Conservation (phyloP, 2,888 invertebrate species). For the Mesochorus sp. region DNA sequence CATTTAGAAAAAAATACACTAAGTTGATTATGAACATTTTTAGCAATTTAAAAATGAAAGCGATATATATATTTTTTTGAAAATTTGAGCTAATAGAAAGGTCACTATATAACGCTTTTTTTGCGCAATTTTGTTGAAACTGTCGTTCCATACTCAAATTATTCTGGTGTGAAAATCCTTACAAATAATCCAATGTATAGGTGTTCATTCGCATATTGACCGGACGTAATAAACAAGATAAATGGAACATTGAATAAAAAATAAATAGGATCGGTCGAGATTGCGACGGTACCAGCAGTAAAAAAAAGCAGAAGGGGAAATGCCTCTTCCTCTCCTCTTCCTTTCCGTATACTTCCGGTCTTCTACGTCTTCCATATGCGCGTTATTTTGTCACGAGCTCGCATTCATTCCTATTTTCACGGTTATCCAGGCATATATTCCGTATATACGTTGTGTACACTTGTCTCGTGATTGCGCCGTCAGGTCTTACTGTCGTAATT, state of each 20-base stretch:
- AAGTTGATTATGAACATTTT: no score
- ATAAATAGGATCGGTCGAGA: conserved; percentile 55
- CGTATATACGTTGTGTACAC: conserved; percentile 15
- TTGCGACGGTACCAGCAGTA: conserved; percentile 11
- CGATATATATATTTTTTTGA: not conserved
- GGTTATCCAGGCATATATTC: conserved; percentile 12
- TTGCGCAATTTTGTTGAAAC: not conserved
- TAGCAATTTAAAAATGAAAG: not conserved
- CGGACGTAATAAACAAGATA: conserved; percentile 51
- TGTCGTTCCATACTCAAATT: not conserved
- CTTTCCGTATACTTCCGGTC: conserved; percentile 46
- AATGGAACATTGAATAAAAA: conserved; percentile 53
- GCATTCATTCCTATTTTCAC: conserved; percentile 27
- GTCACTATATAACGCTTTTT: not conserved
- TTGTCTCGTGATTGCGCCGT: conserved; percentile 71
- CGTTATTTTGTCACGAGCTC: conserved; percentile 50
- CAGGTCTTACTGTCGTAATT: conserved; percentile 51
- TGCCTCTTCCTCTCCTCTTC: conserved; percentile 52
- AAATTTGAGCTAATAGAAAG: not conserved
- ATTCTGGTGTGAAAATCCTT: no score
- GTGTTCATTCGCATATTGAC: not conserved
- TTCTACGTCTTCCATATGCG: conserved; percentile 44
- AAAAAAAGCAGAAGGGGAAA: conserved; percentile 45
- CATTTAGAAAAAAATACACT: no score
- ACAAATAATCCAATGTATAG: no score